phyloP scores from a whole-genome alignment of 2,888 invertebrate species.

The Hypselothyrea guttata region DNA sequence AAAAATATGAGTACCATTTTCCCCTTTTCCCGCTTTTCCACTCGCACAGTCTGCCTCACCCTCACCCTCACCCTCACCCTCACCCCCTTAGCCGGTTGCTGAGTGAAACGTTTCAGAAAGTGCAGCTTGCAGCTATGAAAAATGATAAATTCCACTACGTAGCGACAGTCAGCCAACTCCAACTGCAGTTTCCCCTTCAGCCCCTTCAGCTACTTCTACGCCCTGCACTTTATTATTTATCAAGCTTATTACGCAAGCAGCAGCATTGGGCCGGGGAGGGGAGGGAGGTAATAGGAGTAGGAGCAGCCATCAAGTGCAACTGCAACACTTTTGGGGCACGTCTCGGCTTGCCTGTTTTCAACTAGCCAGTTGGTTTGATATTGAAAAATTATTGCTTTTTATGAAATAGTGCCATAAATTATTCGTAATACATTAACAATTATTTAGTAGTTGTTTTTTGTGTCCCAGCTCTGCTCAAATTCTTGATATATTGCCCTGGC shows the following conservation, averaged over 20 bases:
- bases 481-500: conserved; percentile 64
- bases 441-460: conserved; percentile 75
- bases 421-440: conserved; percentile 79
- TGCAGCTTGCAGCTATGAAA: conserved; percentile 78
- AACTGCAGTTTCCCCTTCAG: not conserved
- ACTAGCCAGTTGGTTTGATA: conserved; percentile 74
- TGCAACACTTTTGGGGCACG: conserved; percentile 51
- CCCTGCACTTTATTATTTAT: conserved; percentile 76
- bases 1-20: conserved; percentile 56
- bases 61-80: conserved; percentile 6
- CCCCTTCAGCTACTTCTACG: conserved; percentile 11
- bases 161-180: conserved; percentile 49
- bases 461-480: conserved; percentile 55
- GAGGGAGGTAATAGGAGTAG: not conserved
- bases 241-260: conserved; percentile 76
- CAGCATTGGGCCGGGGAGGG: conserved; percentile 7
- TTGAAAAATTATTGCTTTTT: conserved; percentile 79
- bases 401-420: conserved; percentile 78
- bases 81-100: conserved; percentile 43
- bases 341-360: conserved; percentile 16
- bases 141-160: conserved; percentile 75
- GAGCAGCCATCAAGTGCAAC: conserved; percentile 63
- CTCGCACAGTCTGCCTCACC: not conserved
- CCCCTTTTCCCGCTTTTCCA: not conserved
- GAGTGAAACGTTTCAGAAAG: conserved; percentile 79